These are phyloP conservation scores for Mallotus villosus DNA, from an alignment of 2,797 vertebrate species.

Conservation along the genomic window DNA sequence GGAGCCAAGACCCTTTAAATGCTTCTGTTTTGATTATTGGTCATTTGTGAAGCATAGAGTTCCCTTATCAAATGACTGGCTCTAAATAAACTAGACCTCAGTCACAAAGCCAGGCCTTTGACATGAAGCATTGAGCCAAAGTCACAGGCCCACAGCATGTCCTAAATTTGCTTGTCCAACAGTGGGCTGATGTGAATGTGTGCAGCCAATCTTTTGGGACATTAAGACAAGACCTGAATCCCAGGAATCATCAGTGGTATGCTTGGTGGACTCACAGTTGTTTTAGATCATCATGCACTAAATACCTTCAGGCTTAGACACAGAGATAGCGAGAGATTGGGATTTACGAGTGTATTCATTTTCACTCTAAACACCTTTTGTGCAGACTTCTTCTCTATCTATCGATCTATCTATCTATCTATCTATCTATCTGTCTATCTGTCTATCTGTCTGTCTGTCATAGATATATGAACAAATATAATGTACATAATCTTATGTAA, in stretches of 20 bases:
- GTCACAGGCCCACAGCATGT: not conserved
- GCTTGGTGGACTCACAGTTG: slow-evolving; percentile 75
- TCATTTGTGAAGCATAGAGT: slow-evolving; percentile 48
- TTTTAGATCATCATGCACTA: slow-evolving; percentile 74
- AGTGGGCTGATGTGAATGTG: slow-evolving; percentile 44
- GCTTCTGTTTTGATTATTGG: slow-evolving; percentile 41
- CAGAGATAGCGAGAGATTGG: slow-evolving; percentile 60
- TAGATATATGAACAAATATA: too few species aligned
- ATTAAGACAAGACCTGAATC: slow-evolving; percentile 68
- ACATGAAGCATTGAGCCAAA: not conserved
- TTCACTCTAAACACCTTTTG: slow-evolving; percentile 36
- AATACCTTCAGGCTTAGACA: slow-evolving; percentile 70
- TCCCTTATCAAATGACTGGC: slow-evolving; percentile 28
- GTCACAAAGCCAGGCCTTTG: slow-evolving; percentile 8
- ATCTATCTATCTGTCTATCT: not conserved
- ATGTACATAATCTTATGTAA: too few species aligned
- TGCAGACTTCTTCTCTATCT: slow-evolving; percentile 13
- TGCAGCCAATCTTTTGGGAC: slow-evolving; percentile 63
- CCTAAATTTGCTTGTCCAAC: slow-evolving; percentile 15
- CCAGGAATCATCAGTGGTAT: slow-evolving; percentile 49
- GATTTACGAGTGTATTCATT: slow-evolving; percentile 59
- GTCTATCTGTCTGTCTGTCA: slow-evolving; percentile 2
- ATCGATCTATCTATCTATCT: not conserved
- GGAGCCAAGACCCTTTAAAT: slow-evolving; percentile 30
- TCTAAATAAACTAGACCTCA: not conserved